Conservation (phyloP, 2,888 invertebrate genomes). For the Acheta domesticus region DNA sequence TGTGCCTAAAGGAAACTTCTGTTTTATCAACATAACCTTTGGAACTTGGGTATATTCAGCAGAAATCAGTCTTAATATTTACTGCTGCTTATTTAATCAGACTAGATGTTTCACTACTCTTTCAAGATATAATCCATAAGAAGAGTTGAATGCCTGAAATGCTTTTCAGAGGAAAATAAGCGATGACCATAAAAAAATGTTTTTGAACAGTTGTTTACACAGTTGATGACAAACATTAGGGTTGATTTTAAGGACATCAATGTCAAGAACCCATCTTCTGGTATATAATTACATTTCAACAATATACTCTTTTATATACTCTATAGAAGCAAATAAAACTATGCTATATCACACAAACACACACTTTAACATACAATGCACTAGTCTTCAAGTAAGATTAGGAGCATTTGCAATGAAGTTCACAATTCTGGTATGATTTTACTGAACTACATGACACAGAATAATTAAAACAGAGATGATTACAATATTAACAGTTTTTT, state of each 20-base stretch:
- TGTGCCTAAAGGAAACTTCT: no score
- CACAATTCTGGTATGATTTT: background rate
- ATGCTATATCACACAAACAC: slow-evolving; percentile 18
- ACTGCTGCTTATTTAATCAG: no score
- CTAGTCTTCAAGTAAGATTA: background rate
- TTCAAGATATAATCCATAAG: no score
- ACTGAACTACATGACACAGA: background rate
- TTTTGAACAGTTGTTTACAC: no score
- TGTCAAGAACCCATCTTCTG: background rate
- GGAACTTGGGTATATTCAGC: no score
- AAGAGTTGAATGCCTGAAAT: no score
- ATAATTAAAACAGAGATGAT: background rate
- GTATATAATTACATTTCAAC: background rate
- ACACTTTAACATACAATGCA: slow-evolving; percentile 3
- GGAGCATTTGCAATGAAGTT: slow-evolving; percentile 6
- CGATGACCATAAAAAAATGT: no score
- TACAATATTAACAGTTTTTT: background rate
- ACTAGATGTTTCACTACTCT: no score
- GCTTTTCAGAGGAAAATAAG: no score
- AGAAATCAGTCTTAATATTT: no score
- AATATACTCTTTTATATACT: slow-evolving; percentile 18
- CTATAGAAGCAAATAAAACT: background rate
- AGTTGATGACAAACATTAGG: no score
- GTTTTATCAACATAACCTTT: no score
- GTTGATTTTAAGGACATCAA: background rate